Evolutionary conservation across 2,888 invertebrate genomes (phyloP).

Genomic region (Yponomeuta plumbellus): DNA sequence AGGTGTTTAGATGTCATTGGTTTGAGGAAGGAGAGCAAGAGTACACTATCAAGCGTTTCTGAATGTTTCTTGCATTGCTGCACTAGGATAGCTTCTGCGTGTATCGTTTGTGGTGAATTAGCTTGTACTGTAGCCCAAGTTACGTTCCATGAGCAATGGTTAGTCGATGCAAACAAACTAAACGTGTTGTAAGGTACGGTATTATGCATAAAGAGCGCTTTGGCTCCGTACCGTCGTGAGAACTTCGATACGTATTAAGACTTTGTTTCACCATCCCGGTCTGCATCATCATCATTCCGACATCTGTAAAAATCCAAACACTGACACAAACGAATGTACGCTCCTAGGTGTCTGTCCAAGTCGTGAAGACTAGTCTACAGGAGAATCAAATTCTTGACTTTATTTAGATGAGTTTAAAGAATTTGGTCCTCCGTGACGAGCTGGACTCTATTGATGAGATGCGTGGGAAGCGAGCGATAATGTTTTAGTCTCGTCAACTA

Average conservation of each 20-base stretch:
- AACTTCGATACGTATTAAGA: constrained; percentile 84
- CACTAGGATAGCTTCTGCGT: constrained; percentile 62
- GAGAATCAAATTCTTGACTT: constrained; percentile 10
- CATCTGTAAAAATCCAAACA: constrained; percentile 90
- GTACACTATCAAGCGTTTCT: constrained; percentile 11
- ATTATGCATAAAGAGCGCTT: constrained; percentile 54
- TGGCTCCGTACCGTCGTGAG: constrained; percentile 87
- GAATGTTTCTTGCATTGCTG: constrained; percentile 50
- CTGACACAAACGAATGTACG: constrained; percentile 66
- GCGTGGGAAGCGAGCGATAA: constrained; percentile 48
- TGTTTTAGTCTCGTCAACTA: constrained; percentile 45
- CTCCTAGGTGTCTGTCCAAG: constrained; percentile 37
- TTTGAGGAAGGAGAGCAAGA: constrained; percentile 9
- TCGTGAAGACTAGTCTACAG: neutral
- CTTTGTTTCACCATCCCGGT: constrained; percentile 96
- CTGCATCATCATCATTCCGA: constrained; percentile 98
- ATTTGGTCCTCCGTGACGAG: constrained; percentile 49
- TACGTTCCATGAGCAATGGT: constrained; percentile 56
- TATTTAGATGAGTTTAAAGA: constrained; percentile 17
- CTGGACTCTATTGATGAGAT: constrained; percentile 37
- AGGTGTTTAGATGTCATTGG: constrained; percentile 12
- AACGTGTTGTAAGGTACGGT: constrained; percentile 67
- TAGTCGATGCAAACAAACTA: constrained; percentile 73
- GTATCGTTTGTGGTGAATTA: constrained; percentile 62
- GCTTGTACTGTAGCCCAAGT: constrained; percentile 60